phyloP scores from a whole-genome alignment of 2,797 vertebrate species.

The Anabas testudineus region DNA sequence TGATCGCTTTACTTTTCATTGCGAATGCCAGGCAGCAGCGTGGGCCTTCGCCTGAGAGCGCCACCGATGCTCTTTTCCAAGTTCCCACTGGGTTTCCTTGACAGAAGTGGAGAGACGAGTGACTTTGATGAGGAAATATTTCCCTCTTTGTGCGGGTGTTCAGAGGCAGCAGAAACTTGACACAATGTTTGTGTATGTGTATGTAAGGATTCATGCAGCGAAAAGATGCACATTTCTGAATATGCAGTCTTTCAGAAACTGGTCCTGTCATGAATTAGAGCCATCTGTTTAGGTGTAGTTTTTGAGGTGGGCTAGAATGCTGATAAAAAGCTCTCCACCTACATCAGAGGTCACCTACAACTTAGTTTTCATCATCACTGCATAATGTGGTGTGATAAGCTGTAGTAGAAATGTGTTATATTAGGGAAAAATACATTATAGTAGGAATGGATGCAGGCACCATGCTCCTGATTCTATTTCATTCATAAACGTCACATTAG shows the following conservation, averaged over 20 bases:
- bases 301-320: conserved; percentile 28
- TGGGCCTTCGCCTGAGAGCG: conserved; percentile 48
- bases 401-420: too few species aligned
- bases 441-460: too few species aligned
- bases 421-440: too few species aligned
- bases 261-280: conserved; percentile 47
- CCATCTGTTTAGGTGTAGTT: conserved; percentile 50
- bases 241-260: conserved; percentile 41
- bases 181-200: conserved; percentile 32
- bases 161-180: conserved; percentile 25
- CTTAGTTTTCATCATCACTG: too few species aligned
- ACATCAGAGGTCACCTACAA: too few species aligned
- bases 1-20: conserved; percentile 57
- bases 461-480: too few species aligned
- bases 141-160: conserved; percentile 31
- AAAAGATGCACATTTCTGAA: conserved; percentile 37
- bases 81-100: conserved; percentile 71
- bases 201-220: neutral
- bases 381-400: too few species aligned
- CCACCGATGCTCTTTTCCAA: conserved; percentile 49
- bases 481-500: too few species aligned
- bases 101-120: conserved; percentile 61
- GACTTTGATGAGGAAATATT: conserved; percentile 75
- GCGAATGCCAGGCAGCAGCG: conserved; percentile 42
- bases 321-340: conserved; percentile 7